Evolutionary conservation across 2,888 invertebrate genomes (phyloP).

Genomic region (Octodonta nipae): DNA sequence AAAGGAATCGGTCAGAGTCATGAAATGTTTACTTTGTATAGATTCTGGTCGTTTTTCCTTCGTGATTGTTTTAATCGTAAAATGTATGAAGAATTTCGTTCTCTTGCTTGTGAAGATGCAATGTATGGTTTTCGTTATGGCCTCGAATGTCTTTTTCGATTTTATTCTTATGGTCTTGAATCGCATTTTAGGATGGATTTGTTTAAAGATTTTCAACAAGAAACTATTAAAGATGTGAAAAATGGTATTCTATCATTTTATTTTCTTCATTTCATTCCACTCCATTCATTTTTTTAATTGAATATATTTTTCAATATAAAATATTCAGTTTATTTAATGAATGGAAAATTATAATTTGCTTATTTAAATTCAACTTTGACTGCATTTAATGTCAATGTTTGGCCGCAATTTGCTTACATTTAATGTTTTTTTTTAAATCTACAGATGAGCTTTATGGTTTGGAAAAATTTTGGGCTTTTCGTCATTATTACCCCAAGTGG

Average conservation of each 20-base stretch:
- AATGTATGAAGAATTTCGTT: slow-evolving; percentile 93
- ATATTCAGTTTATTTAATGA: too few species aligned
- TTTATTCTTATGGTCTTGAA: slow-evolving; percentile 95
- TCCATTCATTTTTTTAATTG: too few species aligned
- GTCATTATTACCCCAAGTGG: slow-evolving; percentile 91
- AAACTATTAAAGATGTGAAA: background rate
- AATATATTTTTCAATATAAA: too few species aligned
- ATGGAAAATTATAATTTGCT: too few species aligned
- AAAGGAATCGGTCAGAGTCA: background rate
- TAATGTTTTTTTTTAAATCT: too few species aligned
- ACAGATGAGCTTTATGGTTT: slow-evolving; percentile 93
- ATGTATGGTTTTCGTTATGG: slow-evolving; percentile 75
- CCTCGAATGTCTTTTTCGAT: slow-evolving; percentile 77
- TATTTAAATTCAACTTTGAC: too few species aligned
- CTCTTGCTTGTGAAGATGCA: slow-evolving; percentile 84
- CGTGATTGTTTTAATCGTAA: slow-evolving; percentile 92
- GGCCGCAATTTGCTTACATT: too few species aligned
- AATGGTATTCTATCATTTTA: too few species aligned
- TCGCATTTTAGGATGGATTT: slow-evolving; percentile 84
- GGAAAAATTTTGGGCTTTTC: slow-evolving; percentile 98
- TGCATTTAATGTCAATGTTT: too few species aligned
- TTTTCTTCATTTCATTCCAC: too few species aligned
- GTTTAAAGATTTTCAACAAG: slow-evolving; percentile 39
- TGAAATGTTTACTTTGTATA: slow-evolving; percentile 59
- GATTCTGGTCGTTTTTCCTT: slow-evolving; percentile 99